Percentiles rank a stretch among this genome's conserved stretches.
These are phyloP conservation scores for Prionailurus viverrinus DNA, from an alignment of 2,113 vertebrate genomes.

Conservation along the genomic window DNA sequence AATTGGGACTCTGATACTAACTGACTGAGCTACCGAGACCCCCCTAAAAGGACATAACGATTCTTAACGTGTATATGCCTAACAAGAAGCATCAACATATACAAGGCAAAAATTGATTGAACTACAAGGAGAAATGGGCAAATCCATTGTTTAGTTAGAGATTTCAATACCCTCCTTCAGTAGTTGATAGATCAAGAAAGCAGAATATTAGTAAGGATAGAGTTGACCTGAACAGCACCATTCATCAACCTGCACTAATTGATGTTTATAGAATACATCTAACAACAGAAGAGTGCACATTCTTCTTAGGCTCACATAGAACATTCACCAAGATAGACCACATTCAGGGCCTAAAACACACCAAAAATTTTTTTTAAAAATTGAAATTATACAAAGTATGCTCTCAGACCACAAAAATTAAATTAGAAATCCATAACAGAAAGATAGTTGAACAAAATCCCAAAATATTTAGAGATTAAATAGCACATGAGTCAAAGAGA, in stretches of 20 bases:
- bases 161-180: not conserved
- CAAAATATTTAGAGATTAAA: not conserved
- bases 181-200: not conserved
- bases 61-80: not conserved
- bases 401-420: conserved; percentile 8
- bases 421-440: not conserved
- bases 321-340: not conserved
- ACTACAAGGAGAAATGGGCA: not conserved
- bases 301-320: not conserved
- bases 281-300: not conserved
- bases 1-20: too few relatives aligned
- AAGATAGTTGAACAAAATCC: not conserved
- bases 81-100: not conserved
- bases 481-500: not conserved
- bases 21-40: too few relatives aligned
- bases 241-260: not conserved
- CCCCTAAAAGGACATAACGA: not conserved
- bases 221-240: not conserved
- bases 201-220: not conserved
- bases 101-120: not conserved
- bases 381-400: not conserved
- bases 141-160: not conserved
- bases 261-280: not conserved
- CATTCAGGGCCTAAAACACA: not conserved
- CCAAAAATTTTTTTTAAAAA: not conserved